phyloP scores from a whole-genome alignment of 2,113 vertebrate species.

The Nesoenas mayeri region DNA sequence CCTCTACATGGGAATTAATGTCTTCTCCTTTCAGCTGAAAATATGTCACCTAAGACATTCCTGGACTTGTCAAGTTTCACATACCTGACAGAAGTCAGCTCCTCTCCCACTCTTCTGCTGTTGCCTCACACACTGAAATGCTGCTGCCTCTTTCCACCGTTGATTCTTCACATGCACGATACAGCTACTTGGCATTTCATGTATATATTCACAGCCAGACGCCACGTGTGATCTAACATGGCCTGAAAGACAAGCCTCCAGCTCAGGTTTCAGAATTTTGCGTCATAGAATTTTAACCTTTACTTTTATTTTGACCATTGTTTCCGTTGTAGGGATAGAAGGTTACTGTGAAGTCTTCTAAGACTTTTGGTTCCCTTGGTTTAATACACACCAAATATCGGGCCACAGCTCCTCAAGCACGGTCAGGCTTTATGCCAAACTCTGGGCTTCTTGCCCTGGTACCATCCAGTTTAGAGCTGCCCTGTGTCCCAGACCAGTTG shows the following conservation, averaged over 20 bases:
- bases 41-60: neutral
- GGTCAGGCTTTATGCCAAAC: neutral
- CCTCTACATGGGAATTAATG: neutral
- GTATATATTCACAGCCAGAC: neutral
- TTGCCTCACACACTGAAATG: neutral
- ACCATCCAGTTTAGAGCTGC: neutral
- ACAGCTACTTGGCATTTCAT: neutral
- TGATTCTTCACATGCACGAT: neutral
- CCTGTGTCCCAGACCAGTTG: neutral
- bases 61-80: neutral
- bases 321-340: neutral
- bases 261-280: neutral
- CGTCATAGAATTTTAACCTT: neutral
- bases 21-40: neutral
- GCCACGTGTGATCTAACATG: fast-evolving
- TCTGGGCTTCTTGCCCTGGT: neutral
- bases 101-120: neutral
- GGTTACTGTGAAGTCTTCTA: neutral
- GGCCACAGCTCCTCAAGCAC: neutral
- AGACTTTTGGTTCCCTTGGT: neutral
- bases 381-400: neutral
- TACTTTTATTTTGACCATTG: neutral
- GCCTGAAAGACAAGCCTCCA: neutral
- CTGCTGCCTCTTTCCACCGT: neutral
- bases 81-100: neutral